Base-by-base conservation (phyloP, 2,888 invertebrate genomes). In the Pachymerium ferrugineum region DNA sequence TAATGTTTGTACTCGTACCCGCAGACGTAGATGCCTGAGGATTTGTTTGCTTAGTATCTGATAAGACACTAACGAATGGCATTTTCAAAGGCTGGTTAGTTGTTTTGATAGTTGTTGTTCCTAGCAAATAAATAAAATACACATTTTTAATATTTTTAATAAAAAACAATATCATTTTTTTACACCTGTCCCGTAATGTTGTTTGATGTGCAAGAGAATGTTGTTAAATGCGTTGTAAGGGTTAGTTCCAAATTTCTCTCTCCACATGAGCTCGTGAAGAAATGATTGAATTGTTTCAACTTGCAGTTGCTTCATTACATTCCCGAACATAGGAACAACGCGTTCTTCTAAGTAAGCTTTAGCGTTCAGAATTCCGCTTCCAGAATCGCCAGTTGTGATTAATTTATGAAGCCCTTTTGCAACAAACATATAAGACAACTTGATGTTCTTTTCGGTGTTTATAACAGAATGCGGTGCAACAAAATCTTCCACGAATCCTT, bases 201-300 rank as follows among this genome's bases (percentile, higher is more conserved):
- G 92, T 79, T 92, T 91, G 70, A 94, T 87, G 81, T 94, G 93
- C 0, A 85, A 79, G 1, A 93, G 88, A 69, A 94, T 89, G 79
- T 90, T 90, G 79, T 93, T 90, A 80, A 93, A 94, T 0, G 93
- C 90, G 78, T 88, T 87, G 0, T 89, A 86, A 0, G 93, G 88
- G 0, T 90, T 89, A 3, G 88, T 86, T 0, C 93, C 94, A 80
- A 88, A 94, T 80, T 90, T 89, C 81, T 94, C 94, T 74, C 94
- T 86, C 94, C 94, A 94, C 12, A 93, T 90, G 19, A 94, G 83
- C 80, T 94, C 94, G 81, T 94, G 94, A 77, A 94, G 83, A 82
- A 94, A 94, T 82, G 93, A 93, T 82, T 94, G 94, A 79, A 94
- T 93, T 81, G 93, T 91, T 82, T 90, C 91, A 69, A 92, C 86